phyloP scores from a whole-genome alignment of 2,113 vertebrate species.

The Crocuta crocuta region DNA sequence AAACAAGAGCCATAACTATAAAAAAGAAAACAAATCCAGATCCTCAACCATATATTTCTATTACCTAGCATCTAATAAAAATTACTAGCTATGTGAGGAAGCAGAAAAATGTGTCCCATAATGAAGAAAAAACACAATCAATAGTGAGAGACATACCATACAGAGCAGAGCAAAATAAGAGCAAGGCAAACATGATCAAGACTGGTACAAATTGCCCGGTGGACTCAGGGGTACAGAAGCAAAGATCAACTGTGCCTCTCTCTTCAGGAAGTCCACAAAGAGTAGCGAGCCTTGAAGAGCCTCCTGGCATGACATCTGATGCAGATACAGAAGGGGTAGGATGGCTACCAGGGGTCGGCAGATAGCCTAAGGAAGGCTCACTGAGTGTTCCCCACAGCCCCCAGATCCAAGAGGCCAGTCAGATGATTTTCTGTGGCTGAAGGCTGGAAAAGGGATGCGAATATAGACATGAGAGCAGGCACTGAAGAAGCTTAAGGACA shows the following conservation, averaged over 20 bases:
- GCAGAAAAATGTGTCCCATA: neutral
- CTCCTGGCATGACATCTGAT: neutral
- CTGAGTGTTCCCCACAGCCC: neutral
- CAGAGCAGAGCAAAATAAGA: neutral
- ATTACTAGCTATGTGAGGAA: neutral
- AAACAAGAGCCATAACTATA: neutral
- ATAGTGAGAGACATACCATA: neutral
- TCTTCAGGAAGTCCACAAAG: neutral
- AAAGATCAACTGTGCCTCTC: neutral
- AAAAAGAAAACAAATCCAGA: neutral
- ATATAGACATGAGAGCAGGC: neutral
- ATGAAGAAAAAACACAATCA: neutral
- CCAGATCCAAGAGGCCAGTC: neutral
- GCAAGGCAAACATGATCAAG: neutral
- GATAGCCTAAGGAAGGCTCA: neutral
- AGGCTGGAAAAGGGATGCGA: neutral
- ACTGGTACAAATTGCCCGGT: neutral
- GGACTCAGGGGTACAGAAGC: neutral
- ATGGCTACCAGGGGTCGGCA: neutral
- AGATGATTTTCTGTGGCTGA: neutral
- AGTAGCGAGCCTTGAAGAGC: neutral
- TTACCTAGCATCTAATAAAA: neutral
- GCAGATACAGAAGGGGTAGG: neutral
- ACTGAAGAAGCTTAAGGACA: neutral
- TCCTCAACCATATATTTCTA: neutral